phyloP scores from a whole-genome alignment of 2,797 vertebrate species.

The Pyrocephalus nanus region DNA sequence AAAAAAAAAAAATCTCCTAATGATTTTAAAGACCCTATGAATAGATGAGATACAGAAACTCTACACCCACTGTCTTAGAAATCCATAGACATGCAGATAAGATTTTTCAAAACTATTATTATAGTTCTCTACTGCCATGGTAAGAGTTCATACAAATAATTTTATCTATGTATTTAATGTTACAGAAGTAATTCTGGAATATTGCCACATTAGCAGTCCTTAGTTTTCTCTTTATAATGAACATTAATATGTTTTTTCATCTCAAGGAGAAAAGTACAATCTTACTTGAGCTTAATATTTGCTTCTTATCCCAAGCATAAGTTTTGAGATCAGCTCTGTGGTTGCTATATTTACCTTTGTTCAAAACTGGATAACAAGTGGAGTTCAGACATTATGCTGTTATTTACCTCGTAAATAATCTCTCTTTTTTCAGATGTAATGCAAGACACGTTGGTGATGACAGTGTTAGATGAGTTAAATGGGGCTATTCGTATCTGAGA shows the following conservation, averaged over 20 bases:
- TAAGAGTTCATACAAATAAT: background rate
- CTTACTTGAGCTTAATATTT: background rate
- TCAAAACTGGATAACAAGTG: background rate
- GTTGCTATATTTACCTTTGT: background rate
- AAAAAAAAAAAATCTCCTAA: background rate
- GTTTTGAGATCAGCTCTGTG: background rate
- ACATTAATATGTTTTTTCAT: background rate
- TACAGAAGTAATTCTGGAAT: background rate
- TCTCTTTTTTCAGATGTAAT: background rate
- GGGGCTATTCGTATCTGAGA: background rate
- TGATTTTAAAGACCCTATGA: background rate
- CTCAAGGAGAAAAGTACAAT: background rate
- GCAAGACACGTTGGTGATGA: background rate
- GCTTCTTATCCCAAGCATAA: background rate
- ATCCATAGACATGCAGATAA: background rate
- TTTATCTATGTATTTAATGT: background rate
- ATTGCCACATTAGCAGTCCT: background rate
- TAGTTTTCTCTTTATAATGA: background rate
- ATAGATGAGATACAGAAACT: background rate
- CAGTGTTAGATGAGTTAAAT: background rate
- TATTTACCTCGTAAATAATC: background rate
- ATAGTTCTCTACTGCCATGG: background rate
- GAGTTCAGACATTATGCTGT: background rate
- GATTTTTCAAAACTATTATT: background rate
- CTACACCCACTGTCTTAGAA: background rate